Percentiles rank a stretch among this genome's conserved stretches.
phyloP scores from a whole-genome alignment of 2,113 vertebrate genomes.

The Spizaetus ornatus region DNA sequence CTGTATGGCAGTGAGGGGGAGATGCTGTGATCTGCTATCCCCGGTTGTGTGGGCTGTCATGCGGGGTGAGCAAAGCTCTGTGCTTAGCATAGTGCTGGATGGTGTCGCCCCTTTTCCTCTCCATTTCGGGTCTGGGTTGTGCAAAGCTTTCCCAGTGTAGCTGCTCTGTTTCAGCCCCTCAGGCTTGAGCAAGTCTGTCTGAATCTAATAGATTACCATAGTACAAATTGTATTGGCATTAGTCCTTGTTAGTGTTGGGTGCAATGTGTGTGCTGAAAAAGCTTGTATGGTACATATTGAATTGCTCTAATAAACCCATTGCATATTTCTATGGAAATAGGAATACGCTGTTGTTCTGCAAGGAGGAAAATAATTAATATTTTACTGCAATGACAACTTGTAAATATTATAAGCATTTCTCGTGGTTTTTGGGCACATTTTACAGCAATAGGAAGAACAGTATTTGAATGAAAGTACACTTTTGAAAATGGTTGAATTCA shows the following conservation, averaged over 20 bases:
- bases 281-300: accelerated
- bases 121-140: accelerated
- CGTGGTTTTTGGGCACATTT: background rate
- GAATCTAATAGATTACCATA: background rate
- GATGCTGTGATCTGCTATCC: background rate
- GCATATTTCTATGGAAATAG: background rate
- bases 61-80: accelerated
- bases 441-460: background rate
- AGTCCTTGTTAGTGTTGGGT: background rate
- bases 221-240: background rate
- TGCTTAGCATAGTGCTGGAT: accelerated
- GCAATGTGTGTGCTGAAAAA: background rate
- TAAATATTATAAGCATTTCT: background rate
- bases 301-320: background rate
- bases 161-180: background rate
- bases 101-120: background rate
- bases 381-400: background rate
- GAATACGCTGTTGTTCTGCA: background rate
- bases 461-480: background rate
- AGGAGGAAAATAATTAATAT: background rate
- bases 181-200: background rate
- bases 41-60: accelerated
- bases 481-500: background rate
- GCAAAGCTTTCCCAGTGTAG: background rate
- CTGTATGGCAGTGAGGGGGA: background rate